Conservation (phyloP, 2,888 invertebrate species). For the Dynastes hyllus region DNA sequence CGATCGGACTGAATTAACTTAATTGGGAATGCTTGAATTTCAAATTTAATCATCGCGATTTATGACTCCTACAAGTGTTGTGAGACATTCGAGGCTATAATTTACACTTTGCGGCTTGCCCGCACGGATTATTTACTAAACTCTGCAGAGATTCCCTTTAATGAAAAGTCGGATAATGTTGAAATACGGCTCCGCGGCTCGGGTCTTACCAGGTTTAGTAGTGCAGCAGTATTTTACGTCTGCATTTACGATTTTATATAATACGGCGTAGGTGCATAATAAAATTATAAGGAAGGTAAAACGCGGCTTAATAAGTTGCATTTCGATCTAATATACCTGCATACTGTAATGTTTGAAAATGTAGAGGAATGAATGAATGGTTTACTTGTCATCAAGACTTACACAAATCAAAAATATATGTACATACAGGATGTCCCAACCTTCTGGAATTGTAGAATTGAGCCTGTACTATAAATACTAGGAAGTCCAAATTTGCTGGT, state of each 20-base stretch:
- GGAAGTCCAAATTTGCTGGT: too few relatives aligned
- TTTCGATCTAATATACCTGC: not conserved
- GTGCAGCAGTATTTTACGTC: constrained; percentile 15
- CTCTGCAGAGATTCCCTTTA: constrained; percentile 44
- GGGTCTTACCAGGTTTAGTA: constrained; percentile 23
- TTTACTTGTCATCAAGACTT: too few relatives aligned
- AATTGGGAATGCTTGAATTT: constrained; percentile 46
- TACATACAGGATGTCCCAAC: too few relatives aligned
- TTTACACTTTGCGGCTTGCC: constrained; percentile 44
- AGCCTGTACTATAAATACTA: too few relatives aligned
- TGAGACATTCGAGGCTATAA: constrained; percentile 41
- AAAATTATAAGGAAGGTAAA: not conserved
- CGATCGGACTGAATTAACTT: constrained; percentile 44
- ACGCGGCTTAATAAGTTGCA: not conserved
- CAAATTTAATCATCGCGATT: constrained; percentile 45
- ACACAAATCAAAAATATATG: too few relatives aligned
- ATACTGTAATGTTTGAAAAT: not conserved
- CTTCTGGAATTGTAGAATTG: too few relatives aligned
- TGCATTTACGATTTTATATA: constrained; percentile 1
- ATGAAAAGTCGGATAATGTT: constrained; percentile 47
- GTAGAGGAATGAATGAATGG: not conserved
- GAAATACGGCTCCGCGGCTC: constrained; percentile 34
- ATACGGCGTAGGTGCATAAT: not conserved
- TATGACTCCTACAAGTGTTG: constrained; percentile 47
- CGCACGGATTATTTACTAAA: constrained; percentile 44